Conservation (phyloP, 2,888 invertebrate genomes). For the Agrotis puta region DNA sequence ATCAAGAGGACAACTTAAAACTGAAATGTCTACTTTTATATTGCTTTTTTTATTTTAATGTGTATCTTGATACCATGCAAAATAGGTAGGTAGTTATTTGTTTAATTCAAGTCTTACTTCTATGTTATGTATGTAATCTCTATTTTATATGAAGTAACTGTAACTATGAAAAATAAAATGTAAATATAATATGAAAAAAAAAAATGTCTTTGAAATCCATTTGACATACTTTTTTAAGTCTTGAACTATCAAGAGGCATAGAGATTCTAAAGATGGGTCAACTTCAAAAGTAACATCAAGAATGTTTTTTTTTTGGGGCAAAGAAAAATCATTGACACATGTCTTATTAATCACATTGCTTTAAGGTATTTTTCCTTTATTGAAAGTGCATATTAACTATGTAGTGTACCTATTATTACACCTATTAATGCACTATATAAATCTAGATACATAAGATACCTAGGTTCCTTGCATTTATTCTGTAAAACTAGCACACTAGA, state of each 20-base stretch:
- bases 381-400: conserved; percentile 8
- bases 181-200: conserved; percentile 41
- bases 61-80: conserved; percentile 21
- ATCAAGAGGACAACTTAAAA: conserved; percentile 1
- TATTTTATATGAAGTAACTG: conserved; percentile 17
- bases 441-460: too few species aligned
- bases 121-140: conserved; percentile 30
- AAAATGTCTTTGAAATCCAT: conserved; percentile 25
- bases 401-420: conserved; percentile 7
- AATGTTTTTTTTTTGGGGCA: neutral
- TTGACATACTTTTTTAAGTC: conserved; percentile 9
- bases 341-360: neutral
- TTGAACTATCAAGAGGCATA: neutral
- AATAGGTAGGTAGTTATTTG: conserved; percentile 13
- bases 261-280: neutral
- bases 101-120: conserved; percentile 16
- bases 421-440: conserved; percentile 27
- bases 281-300: neutral
- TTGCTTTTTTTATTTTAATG: conserved; percentile 6
- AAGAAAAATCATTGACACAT: conserved; percentile 2
- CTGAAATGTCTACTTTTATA: neutral
- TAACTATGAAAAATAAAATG: conserved; percentile 41
- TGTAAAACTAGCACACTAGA: conserved; percentile 33
- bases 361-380: conserved; percentile 7
- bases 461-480: conserved; percentile 51